Conservation (phyloP, 30 jellyfish, hydroid and myxozoan genomes). For the Aurelia aurita region DNA sequence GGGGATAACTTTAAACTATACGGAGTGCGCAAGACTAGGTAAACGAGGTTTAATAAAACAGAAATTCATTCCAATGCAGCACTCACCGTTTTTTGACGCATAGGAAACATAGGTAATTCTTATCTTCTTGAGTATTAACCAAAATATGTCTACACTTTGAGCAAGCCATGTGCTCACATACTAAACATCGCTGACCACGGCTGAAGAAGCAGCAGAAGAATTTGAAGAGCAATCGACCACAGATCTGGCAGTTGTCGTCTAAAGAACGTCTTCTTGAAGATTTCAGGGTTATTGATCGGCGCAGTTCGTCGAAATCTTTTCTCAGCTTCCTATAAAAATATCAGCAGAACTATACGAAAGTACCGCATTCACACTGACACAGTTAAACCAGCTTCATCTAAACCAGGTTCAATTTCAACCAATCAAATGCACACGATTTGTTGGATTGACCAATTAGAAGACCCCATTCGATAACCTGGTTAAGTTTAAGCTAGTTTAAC, state of each 20-base stretch:
- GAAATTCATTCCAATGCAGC: too few species aligned
- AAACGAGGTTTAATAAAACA: too few species aligned
- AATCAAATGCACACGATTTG: too few species aligned
- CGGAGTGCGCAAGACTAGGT: too few species aligned
- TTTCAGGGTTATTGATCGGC: slow-evolving; percentile 80
- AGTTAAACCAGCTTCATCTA: too few species aligned
- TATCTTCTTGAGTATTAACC: slow-evolving; percentile 35
- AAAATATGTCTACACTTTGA: slow-evolving; percentile 70
- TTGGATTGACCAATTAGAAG: too few species aligned
- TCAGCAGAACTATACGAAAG: neutral
- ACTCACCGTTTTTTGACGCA: slow-evolving; percentile 88
- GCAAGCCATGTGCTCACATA: slow-evolving; percentile 91
- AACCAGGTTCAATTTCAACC: too few species aligned
- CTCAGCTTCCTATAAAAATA: slow-evolving; percentile 59
- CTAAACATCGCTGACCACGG: slow-evolving; percentile 79
- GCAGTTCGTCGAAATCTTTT: slow-evolving; percentile 75
- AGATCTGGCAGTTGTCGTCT: slow-evolving; percentile 82
- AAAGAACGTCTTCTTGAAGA: slow-evolving; percentile 63
- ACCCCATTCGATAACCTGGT: too few species aligned
- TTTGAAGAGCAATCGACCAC: slow-evolving; percentile 68
- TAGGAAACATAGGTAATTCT: slow-evolving; percentile 69
- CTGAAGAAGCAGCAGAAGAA: slow-evolving; percentile 66
- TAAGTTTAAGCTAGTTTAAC: too few species aligned
- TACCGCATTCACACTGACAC: too few species aligned
- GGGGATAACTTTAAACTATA: too few species aligned